Evolutionary conservation across 2,113 vertebrate genomes (phyloP).

Genomic region (Pituophis catenifer): DNA sequence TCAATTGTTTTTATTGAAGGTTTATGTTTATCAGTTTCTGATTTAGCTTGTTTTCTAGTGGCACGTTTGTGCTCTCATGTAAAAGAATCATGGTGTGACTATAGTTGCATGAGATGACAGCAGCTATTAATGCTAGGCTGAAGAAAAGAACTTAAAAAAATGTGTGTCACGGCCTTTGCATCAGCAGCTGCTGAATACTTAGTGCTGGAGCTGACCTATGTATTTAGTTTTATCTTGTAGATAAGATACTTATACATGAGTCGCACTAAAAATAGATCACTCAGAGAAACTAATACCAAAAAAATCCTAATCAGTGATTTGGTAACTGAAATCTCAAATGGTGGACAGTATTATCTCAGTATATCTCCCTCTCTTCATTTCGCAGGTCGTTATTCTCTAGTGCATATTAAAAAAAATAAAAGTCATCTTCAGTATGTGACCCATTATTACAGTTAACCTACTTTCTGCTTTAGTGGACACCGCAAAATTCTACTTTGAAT

Average conservation of each 20-base stretch:
- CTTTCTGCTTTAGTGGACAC: slow-evolving; percentile 29
- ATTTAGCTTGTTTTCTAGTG: not conserved
- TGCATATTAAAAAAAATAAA: not conserved
- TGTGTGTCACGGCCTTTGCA: slow-evolving; percentile 10
- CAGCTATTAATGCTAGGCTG: not conserved
- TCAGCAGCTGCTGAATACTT: slow-evolving; percentile 5
- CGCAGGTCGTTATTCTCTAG: not conserved
- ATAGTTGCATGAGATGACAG: slow-evolving; percentile 2
- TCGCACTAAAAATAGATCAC: slow-evolving; percentile 44
- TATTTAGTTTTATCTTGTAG: slow-evolving; percentile 17
- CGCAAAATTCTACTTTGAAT: slow-evolving; percentile 44
- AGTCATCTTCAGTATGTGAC: slow-evolving; percentile 1
- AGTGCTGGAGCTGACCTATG: not conserved
- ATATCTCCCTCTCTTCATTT: not conserved
- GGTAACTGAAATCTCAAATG: slow-evolving; percentile 7
- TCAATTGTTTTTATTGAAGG: slow-evolving; percentile 1
- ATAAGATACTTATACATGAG: slow-evolving; percentile 16
- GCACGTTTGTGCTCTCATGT: not conserved
- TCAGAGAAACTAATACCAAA: not conserved
- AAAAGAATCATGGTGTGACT: slow-evolving; percentile 9
- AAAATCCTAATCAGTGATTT: slow-evolving; percentile 21
- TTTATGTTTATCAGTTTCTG: slow-evolving; percentile 10
- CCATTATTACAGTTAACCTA: slow-evolving; percentile 10
- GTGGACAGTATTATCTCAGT: not conserved
- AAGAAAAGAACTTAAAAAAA: slow-evolving; percentile 2